These are phyloP conservation scores for Amphiura filiformis DNA, from an alignment of 35 echinoderm and acorn worm species.

Conservation along the genomic window DNA sequence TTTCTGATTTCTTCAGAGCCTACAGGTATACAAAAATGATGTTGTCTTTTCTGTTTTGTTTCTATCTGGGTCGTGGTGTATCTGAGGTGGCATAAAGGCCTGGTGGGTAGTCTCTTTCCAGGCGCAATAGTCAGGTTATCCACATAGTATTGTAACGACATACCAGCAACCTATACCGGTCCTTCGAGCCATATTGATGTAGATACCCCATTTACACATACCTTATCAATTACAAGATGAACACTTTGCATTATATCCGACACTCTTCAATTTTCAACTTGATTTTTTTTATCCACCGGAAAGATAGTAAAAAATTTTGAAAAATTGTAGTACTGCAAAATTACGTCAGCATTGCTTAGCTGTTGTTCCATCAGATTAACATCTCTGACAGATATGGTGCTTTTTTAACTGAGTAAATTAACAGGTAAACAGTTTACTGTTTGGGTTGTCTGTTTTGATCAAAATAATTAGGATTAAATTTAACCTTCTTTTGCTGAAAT, in stretches of 20 bases:
- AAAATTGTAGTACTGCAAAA: no score
- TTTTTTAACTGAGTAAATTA: no score
- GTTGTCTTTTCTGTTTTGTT: constrained; percentile 9
- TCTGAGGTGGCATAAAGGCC: background rate
- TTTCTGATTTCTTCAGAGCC: constrained; percentile 7
- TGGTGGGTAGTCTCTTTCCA: constrained; percentile 5
- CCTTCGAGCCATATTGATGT: background rate
- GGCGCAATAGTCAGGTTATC: background rate
- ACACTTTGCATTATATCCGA: background rate
- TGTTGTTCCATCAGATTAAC: no score
- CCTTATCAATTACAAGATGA: constrained; percentile 6
- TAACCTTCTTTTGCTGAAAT: no score
- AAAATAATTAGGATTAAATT: no score
- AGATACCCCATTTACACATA: constrained; percentile 5
- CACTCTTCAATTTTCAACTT: background rate
- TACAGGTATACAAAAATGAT: constrained; percentile 9
- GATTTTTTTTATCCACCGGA: background rate
- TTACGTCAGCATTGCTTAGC: no score
- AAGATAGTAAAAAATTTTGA: no score
- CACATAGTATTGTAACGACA: constrained; percentile 1
- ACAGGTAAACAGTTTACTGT: no score
- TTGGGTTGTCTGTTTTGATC: no score
- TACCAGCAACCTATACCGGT: background rate
- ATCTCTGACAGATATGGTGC: no score
- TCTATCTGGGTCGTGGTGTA: background rate